These are phyloP conservation scores for Conopomorpha cramerella DNA, from an alignment of 1,140 invertebrate species.

Conservation along the genomic window DNA sequence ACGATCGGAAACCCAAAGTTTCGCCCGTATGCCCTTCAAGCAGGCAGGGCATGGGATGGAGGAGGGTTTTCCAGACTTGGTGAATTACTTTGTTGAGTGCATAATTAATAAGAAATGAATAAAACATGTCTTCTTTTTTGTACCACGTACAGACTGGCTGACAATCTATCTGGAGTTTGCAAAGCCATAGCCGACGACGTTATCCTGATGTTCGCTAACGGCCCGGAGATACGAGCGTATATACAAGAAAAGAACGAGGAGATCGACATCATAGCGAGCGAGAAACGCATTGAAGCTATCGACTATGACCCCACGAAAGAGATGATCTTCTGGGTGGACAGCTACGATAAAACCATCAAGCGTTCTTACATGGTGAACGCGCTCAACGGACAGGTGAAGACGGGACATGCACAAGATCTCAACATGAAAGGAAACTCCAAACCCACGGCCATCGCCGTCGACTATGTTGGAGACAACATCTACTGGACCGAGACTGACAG, in stretches of 20 bases:
- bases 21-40: no score
- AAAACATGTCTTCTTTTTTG: slow-evolving; percentile 9
- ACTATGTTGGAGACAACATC: slow-evolving; percentile 91
- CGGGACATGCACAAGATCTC: slow-evolving; percentile 86
- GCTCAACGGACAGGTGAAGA: slow-evolving; percentile 73
- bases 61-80: no score
- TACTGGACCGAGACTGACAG: slow-evolving; percentile 92
- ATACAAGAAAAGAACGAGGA: slow-evolving; percentile 69
- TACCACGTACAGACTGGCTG: slow-evolving; percentile 67
- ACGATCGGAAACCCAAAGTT: no score
- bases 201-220: slow-evolving; percentile 74
- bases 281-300: slow-evolving; percentile 85
- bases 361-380: slow-evolving; percentile 88
- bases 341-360: slow-evolving; percentile 87
- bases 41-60: no score
- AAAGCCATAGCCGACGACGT: slow-evolving; percentile 69
- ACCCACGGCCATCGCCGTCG: slow-evolving; percentile 84
- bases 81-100: no score
- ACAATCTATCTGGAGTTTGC: slow-evolving; percentile 81
- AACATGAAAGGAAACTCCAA: slow-evolving; percentile 80
- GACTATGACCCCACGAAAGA: slow-evolving; percentile 83
- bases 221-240: slow-evolving; percentile 83
- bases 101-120: no score
- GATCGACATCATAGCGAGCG: slow-evolving; percentile 76
- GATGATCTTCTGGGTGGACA: slow-evolving; percentile 93